phyloP scores from a whole-genome alignment of 2,888 invertebrate genomes.

The Hypercompe scribonia region DNA sequence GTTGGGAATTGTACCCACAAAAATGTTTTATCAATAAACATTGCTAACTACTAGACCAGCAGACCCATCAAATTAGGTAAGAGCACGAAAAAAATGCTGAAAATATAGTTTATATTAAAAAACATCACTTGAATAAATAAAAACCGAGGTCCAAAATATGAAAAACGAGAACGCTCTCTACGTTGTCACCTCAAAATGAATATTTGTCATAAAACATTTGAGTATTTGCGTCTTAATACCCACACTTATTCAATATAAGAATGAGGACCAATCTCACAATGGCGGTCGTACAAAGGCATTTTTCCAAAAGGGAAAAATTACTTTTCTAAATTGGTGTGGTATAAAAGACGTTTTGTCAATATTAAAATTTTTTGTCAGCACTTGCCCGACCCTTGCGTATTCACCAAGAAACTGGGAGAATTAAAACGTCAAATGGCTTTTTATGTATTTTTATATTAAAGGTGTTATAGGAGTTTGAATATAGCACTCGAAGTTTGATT shows the following conservation, averaged over 20 bases:
- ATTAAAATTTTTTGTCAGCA: slow-evolving; percentile 50
- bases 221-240: slow-evolving; percentile 40
- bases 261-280: slow-evolving; percentile 50
- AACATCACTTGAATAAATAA: background rate
- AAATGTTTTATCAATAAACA: too few species aligned
- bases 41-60: too few species aligned
- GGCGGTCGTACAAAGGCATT: slow-evolving; percentile 46
- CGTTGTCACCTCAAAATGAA: slow-evolving; percentile 33
- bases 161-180: slow-evolving; percentile 12
- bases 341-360: slow-evolving; percentile 58
- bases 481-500: slow-evolving; percentile 32
- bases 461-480: slow-evolving; percentile 39
- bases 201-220: slow-evolving; percentile 41
- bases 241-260: slow-evolving; percentile 54
- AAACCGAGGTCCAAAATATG: background rate
- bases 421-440: slow-evolving; percentile 47
- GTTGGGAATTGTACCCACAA: too few species aligned
- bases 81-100: background rate
- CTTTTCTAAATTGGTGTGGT: slow-evolving; percentile 55
- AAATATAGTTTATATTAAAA: background rate
- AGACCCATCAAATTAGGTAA: background rate
- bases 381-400: slow-evolving; percentile 33
- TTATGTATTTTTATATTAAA: slow-evolving; percentile 48
- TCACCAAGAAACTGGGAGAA: slow-evolving; percentile 40
- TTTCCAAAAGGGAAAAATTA: slow-evolving; percentile 57